phyloP scores from a whole-genome alignment of 2,888 invertebrate species.

The Petrolisthes cinctipes region DNA sequence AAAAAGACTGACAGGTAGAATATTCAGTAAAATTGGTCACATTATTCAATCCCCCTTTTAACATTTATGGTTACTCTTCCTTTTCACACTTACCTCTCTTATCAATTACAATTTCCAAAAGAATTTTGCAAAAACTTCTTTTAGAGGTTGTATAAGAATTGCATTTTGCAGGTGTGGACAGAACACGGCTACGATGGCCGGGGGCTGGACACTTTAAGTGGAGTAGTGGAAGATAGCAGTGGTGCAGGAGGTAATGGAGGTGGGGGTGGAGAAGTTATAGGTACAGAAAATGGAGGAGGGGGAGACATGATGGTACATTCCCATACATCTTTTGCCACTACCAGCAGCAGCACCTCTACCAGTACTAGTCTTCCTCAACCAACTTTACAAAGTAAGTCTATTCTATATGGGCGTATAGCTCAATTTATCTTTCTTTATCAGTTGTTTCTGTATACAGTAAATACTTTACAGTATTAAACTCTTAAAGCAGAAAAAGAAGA shows the following conservation, averaged over 20 bases:
- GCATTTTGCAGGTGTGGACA: neutral
- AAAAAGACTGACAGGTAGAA: neutral
- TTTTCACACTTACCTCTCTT: neutral
- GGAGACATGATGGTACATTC: neutral
- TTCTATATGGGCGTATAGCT: neutral
- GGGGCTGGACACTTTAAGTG: neutral
- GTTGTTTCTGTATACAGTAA: neutral
- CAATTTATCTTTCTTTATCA: neutral
- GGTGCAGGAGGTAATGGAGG: neutral
- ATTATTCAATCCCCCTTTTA: neutral
- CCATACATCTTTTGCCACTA: neutral
- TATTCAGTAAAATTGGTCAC: neutral
- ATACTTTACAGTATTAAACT: neutral
- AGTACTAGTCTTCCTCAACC: neutral
- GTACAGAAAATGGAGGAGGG: neutral
- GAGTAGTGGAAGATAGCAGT: neutral
- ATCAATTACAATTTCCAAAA: neutral
- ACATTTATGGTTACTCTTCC: neutral
- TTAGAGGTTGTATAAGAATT: no score
- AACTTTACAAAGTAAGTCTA: slow-evolving; percentile 3
- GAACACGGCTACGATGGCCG: neutral
- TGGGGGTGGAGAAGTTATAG: neutral
- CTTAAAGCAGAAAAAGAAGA: neutral
- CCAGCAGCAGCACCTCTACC: neutral
- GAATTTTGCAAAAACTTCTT: no score